phyloP scores from a whole-genome alignment of 2,113 vertebrate genomes.

The Oncorhynchus masou region DNA sequence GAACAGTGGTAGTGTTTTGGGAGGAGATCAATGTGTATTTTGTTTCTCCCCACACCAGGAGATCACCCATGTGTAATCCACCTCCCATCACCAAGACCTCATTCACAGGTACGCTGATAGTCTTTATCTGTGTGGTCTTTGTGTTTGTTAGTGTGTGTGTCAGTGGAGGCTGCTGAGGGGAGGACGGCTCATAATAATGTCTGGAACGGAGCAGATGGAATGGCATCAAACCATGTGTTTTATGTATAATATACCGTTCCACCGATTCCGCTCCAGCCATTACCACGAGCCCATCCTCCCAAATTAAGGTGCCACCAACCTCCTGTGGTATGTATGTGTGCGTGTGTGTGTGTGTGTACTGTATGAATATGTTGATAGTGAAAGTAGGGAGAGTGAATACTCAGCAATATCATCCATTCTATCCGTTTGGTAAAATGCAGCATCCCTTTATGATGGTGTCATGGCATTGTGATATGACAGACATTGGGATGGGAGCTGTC shows the following conservation, averaged over 20 bases:
- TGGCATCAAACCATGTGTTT: too few species aligned
- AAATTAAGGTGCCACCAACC: too few species aligned
- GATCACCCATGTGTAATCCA: constrained; percentile 98
- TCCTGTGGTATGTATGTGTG: not conserved
- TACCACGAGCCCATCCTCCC: too few species aligned
- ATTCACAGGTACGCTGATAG: constrained; percentile 83
- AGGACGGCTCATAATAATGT: too few species aligned
- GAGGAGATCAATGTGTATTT: constrained; percentile 8
- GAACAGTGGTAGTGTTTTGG: not conserved
- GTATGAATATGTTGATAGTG: not conserved
- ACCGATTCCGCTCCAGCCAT: too few species aligned
- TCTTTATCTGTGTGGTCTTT: not conserved
- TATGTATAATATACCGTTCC: too few species aligned
- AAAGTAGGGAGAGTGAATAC: not conserved
- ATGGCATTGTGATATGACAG: not conserved
- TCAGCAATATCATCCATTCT: not conserved
- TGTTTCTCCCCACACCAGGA: constrained; percentile 69
- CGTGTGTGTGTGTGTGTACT: not conserved
- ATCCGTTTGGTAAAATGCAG: not conserved
- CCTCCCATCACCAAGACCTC: constrained; percentile 95
- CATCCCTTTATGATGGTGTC: not conserved
- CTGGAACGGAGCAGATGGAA: too few species aligned
- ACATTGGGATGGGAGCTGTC: not conserved
- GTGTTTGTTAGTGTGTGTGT: constrained; percentile 4
- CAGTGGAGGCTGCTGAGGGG: not conserved